Percentiles rank a stretch among this genome's conserved stretches.
Conservation (phyloP, 1,140 invertebrate species). For the Lineus longissimus region DNA sequence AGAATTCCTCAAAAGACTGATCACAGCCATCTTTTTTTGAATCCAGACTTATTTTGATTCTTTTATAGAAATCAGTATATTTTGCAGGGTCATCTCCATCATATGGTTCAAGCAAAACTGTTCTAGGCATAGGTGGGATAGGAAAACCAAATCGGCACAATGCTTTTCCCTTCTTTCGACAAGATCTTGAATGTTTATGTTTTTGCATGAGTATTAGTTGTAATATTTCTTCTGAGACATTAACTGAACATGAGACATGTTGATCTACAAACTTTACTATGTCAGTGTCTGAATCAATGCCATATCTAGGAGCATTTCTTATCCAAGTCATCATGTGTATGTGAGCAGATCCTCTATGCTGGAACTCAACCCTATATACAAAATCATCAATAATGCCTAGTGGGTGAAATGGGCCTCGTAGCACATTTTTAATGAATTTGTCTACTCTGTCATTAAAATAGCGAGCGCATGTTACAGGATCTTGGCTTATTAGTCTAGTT, state of each 20-base stretch:
- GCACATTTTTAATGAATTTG: slow-evolving; percentile 1
- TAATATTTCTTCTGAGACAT: neutral
- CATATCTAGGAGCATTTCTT: neutral
- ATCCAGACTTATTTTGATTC: neutral
- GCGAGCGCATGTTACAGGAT: slow-evolving; percentile 2
- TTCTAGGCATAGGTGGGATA: neutral
- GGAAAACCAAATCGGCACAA: slow-evolving; percentile 5
- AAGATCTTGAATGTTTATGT: slow-evolving; percentile 1
- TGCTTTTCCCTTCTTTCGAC: neutral
- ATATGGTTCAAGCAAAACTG: neutral
- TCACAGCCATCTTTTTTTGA: neutral
- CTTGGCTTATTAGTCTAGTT: neutral
- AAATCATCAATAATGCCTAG: neutral
- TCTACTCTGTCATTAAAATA: neutral
- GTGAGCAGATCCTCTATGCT: neutral
- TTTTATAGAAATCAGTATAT: neutral
- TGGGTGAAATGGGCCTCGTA: neutral
- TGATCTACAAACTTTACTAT: neutral
- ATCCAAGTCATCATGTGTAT: slow-evolving; percentile 3
- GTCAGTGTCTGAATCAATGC: neutral
- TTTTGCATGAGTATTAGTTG: neutral
- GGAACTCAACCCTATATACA: neutral
- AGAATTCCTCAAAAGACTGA: neutral
- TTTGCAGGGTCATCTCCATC: neutral
- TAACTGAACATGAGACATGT: slow-evolving; percentile 2